Percentiles rank a stretch among this genome's conserved stretches.
Evolutionary conservation across 1,140 invertebrate species (phyloP).

Genomic region (Tetragonula clypearis): DNA sequence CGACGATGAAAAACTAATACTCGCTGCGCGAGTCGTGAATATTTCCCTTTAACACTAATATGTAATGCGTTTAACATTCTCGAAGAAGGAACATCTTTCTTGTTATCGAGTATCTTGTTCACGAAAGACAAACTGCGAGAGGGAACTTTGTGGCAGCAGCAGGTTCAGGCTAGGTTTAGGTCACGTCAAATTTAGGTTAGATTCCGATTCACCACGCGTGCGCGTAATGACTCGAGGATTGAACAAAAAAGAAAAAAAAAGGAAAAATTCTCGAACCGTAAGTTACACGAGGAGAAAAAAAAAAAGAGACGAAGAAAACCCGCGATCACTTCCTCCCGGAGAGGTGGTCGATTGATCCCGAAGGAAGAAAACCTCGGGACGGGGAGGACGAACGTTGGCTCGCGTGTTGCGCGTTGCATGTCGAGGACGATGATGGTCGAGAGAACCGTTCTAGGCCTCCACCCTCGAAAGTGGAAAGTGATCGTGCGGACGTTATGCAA

Average conservation of each 20-base stretch:
- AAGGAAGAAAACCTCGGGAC: constrained; percentile 15
- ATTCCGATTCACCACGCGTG: background rate
- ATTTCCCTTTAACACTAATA: no score
- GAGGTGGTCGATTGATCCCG: constrained; percentile 29
- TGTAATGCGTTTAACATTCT: no score
- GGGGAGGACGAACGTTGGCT: background rate
- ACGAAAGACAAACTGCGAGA: no score
- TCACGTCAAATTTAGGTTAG: no score
- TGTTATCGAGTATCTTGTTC: no score
- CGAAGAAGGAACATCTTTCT: no score
- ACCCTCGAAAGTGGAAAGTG: background rate
- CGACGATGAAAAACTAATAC: no score
- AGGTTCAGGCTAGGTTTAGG: background rate
- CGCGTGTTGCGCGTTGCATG: constrained; percentile 44
- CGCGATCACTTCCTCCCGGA: background rate
- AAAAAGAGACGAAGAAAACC: background rate
- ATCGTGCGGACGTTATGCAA: constrained; percentile 47
- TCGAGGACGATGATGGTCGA: background rate
- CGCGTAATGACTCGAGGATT: no score
- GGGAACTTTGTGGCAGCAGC: no score
- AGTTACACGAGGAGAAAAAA: constrained; percentile 25
- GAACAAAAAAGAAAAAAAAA: constrained; percentile 2
- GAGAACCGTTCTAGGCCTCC: background rate
- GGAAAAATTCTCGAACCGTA: background rate
- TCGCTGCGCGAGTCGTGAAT: no score